Evolutionary conservation across 2,888 invertebrate genomes (phyloP), one percentile per base, ranked within the genome.

Genomic region (Troides oblongomaculatus): DNA sequence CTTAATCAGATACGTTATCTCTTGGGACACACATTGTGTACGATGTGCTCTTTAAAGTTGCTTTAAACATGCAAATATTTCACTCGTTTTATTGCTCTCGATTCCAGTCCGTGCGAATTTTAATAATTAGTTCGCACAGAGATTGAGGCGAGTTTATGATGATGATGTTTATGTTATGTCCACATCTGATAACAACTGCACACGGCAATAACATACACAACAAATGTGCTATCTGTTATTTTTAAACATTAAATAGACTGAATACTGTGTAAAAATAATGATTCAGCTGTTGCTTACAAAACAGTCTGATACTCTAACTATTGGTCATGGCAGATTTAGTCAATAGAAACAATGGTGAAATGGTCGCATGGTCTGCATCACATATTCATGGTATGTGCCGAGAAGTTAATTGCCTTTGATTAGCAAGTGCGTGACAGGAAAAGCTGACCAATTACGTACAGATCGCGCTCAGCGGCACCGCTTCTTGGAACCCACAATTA

Each of bases 371-470:
- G 53, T 63, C 36, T 7, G 25, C 50, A 64, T 65, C 50, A 23
- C 23, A 66, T 50, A 66, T 69, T 69, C 65, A 69, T 53, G 61
- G 14, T 30, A 64, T 56, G 69, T 50, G 65, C 36, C 69, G 69
- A 71, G 74, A 68, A 71, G 79, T 77, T 81, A 84, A 85, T 83
- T 81, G 80, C 74, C 68, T 72, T 72, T 77, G 73, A 84, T 85
- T 83, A 84, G 77, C 65, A 73, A 71, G 78, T 82, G 82, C 86
- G 84, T 84, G 89, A 88, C 88, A 87, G 87, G 88, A 89, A 88
- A 85, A 82, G 79, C 82, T 76, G 75, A 66, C 77, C 85, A 87
- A 69, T 87, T 84, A 80, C 77, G 83, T 81, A 82, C 79, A 78
- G 79, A 85, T 86, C 81, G 77, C 78, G 81, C 84, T 84, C 81